Base-by-base conservation (phyloP, 2,888 invertebrate species). In the Drosophila lacicola region DNA sequence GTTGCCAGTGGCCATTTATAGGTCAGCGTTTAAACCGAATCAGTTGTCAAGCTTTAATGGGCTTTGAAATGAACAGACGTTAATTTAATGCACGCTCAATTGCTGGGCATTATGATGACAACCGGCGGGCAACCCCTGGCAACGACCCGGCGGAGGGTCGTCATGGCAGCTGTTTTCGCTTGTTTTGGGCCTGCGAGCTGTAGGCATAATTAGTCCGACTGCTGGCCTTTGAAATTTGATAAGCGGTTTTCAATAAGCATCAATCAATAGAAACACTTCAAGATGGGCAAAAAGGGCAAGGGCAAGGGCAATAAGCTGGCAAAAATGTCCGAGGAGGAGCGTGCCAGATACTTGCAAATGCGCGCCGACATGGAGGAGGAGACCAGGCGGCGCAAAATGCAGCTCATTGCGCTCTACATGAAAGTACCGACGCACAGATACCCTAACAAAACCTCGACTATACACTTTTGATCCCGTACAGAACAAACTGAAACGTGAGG, bases 281-380 rank as follows among this genome's bases (percentile, higher is more conserved):
- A 93, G 61, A 92, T 93, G 73, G 92, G 93, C 91, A 96, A 96
- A 92, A 96, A 96, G 91, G 93, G 94, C 33, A 95, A 96, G 92
- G 95, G 92, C 56, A 95, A 96, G 92, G 95, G 92, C 75, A 95
- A 95, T 90, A 96, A 96, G 91, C 91, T 97, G 84, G 96, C 96
- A 19, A 95, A 95, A 82, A 97, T 97, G 97, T 96, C 95, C 0
- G 97, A 97, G 73, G 97, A 97, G 90, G 97, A 97, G 90, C 94
- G 96, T 3, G 95, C 95, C 0, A 93, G 96, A 60, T 97, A 97
- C 91, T 93, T 97, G 53, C 97, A 97, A 90, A 96, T 96, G 89
- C 94, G 96, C 25, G 96, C 96, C 0, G 97, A 97, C 77, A 93
- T 96, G 36, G 97, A 97, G 90, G 96, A 97, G 88, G 97, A 97